A percentile compares a stretch with the other conserved stretches of the same genome.
Evolutionary conservation across 2,113 vertebrate genomes (phyloP).

Genomic region (Dicaeum eximium): DNA sequence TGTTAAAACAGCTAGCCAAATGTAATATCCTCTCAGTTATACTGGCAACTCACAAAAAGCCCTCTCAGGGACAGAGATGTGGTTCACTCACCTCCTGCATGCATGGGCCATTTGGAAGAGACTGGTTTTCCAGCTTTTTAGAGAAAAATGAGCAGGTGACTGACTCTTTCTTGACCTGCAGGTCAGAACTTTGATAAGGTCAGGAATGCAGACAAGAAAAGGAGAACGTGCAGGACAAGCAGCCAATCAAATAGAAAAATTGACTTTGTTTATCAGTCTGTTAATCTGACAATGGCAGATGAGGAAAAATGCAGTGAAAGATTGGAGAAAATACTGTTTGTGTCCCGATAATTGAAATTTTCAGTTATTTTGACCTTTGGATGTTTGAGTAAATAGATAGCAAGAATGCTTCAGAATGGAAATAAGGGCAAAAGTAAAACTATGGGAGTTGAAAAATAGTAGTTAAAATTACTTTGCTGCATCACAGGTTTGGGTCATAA

Average conservation of each 20-base stretch:
- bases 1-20: not conserved
- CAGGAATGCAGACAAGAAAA: not conserved
- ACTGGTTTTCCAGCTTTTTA: not conserved
- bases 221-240: accelerated
- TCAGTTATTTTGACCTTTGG: not conserved
- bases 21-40: not conserved
- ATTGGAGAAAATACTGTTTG: not conserved
- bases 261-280: not conserved
- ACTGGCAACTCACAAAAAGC: not conserved
- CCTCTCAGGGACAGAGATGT: not conserved
- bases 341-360: not conserved
- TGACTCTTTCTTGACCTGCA: not conserved
- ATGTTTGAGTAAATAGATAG: not conserved
- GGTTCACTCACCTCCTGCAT: not conserved
- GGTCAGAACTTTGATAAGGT: not conserved
- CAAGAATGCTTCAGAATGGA: not conserved
- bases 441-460: not conserved
- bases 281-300: not conserved
- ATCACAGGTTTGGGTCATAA: not conserved
- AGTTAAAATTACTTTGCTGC: not conserved
- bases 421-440: not conserved
- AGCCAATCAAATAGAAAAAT: not conserved
- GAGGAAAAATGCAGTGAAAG: not conserved
- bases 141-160: not conserved
- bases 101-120: not conserved